These are phyloP conservation scores for Zosterops hypoxanthus DNA, from an alignment of 2,113 vertebrate genomes.

Conservation along the genomic window DNA sequence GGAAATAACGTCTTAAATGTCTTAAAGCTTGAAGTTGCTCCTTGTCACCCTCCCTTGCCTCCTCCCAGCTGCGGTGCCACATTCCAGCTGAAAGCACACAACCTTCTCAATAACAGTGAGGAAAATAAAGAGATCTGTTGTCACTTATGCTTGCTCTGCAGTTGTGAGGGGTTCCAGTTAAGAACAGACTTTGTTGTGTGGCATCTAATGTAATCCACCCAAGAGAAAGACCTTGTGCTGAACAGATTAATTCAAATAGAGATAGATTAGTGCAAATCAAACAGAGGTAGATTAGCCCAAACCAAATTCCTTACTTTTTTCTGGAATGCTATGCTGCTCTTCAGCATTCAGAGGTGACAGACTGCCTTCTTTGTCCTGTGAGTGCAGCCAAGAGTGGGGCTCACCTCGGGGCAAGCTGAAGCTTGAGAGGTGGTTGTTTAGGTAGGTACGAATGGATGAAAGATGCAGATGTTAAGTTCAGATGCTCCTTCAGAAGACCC, in stretches of 20 bases:
- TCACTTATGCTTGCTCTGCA: not conserved
- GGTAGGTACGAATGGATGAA: rapidly evolving
- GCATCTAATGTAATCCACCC: not conserved
- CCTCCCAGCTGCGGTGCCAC: not conserved
- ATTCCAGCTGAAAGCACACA: not conserved
- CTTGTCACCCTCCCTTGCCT: not conserved
- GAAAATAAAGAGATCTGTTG: not conserved
- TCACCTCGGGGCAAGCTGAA: rapidly evolving
- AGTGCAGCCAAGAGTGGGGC: not conserved
- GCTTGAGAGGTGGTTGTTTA: rapidly evolving
- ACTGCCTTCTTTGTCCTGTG: not conserved
- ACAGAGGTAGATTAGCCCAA: not conserved
- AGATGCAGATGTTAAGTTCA: not conserved
- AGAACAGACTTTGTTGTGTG: not conserved
- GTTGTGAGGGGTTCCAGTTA: not conserved
- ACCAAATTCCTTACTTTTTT: not conserved
- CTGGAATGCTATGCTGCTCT: not conserved
- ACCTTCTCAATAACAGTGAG: not conserved
- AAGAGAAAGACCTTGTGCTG: not conserved
- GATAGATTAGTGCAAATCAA: not conserved
- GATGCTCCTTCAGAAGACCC: not conserved
- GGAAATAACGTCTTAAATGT: not conserved
- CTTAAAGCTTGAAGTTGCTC: not conserved
- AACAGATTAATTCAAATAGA: not conserved
- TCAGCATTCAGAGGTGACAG: not conserved